Evolutionary conservation across 2,888 invertebrate genomes (phyloP).

Genomic region (Proisotoma minuta): DNA sequence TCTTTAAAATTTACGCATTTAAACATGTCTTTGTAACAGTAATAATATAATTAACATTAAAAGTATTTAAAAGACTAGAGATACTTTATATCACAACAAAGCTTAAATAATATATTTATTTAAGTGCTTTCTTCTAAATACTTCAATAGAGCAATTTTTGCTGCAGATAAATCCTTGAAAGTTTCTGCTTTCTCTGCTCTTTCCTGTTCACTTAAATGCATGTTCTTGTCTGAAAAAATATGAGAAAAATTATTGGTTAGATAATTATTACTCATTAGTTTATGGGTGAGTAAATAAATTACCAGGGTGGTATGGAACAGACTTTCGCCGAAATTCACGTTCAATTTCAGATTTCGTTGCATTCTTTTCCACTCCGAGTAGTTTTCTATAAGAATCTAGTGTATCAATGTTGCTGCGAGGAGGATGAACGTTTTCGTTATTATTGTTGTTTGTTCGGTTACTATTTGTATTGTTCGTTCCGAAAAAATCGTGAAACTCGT

Average conservation of each 20-base stretch:
- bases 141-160: neutral
- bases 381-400: neutral
- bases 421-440: neutral
- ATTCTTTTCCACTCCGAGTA: neutral
- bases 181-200: neutral
- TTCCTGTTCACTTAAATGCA: neutral
- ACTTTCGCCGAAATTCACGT: neutral
- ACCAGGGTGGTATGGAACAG: slow-evolving; percentile 8
- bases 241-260: neutral
- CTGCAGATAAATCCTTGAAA: neutral
- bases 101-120: too few relatives aligned
- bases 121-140: too few relatives aligned
- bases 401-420: too few relatives aligned
- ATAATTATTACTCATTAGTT: neutral
- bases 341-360: slow-evolving; percentile 9
- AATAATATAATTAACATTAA: too few relatives aligned
- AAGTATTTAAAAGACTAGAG: too few relatives aligned
- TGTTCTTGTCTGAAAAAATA: slow-evolving; percentile 10
- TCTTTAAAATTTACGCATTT: too few relatives aligned
- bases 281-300: neutral
- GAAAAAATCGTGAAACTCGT: too few relatives aligned
- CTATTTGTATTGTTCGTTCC: too few relatives aligned
- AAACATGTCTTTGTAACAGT: too few relatives aligned
- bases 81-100: too few relatives aligned
- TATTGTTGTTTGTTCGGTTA: neutral